Percentiles rank a stretch among this genome's conserved stretches.
These are phyloP conservation scores for Bradynema listronoti DNA, from an alignment of 1,140 invertebrate genomes.

Conservation along the genomic window DNA sequence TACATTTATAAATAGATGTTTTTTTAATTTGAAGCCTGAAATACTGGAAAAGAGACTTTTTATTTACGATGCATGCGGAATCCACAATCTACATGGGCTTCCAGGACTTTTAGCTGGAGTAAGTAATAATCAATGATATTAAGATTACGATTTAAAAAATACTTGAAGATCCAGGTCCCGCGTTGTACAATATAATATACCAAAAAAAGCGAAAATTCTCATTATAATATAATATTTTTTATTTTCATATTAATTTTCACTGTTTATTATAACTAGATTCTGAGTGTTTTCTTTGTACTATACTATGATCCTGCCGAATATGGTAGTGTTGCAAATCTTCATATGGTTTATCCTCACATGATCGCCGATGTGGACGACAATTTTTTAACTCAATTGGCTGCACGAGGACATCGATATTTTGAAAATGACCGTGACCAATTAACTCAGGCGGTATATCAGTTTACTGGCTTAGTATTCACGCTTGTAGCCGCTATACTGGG, in stretches of 20 bases:
- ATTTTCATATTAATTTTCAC: no score
- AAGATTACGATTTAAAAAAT: conserved; percentile 13
- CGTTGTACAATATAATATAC: no score
- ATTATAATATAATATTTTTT: no score
- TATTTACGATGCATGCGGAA: conserved; percentile 62
- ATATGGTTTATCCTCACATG: no score
- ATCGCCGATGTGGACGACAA: no score
- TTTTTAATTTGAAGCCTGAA: conserved; percentile 28
- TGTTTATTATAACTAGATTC: no score
- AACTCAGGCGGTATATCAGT: conserved; percentile 67
- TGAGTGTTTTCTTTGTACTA: conserved; percentile 51
- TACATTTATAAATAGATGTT: neutral
- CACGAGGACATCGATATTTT: no score
- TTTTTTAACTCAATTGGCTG: no score
- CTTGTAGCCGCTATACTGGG: conserved; percentile 68
- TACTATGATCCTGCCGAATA: conserved; percentile 49
- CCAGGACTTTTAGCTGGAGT: conserved; percentile 60
- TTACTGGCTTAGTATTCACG: conserved; percentile 69
- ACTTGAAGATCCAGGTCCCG: no score
- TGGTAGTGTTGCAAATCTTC: no score
- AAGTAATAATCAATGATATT: conserved; percentile 7
- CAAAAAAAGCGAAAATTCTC: no score
- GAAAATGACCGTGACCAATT: no score
- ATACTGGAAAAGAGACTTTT: conserved; percentile 32
- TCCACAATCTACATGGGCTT: conserved; percentile 62